Percentiles rank a stretch among this genome's conserved stretches.
Evolutionary conservation across 2,888 invertebrate genomes (phyloP).

Genomic region (Drosophila sordidapex): DNA sequence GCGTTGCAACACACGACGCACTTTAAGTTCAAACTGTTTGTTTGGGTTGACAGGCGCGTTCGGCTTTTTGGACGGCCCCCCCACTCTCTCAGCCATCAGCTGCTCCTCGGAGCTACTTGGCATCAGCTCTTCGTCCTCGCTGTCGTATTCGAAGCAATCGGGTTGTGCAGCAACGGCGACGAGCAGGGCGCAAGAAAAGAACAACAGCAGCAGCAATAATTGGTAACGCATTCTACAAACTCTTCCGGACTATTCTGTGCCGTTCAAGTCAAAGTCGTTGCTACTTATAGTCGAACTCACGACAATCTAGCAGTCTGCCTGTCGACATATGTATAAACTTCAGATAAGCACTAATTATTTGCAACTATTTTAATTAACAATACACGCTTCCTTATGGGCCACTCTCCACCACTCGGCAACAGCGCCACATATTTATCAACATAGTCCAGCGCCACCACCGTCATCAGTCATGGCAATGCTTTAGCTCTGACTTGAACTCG

Average conservation of each 20-base stretch:
- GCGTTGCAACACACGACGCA: slow-evolving; percentile 7
- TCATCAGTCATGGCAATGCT: slow-evolving; percentile 87
- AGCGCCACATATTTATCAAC: slow-evolving; percentile 91
- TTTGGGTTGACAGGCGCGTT: neutral
- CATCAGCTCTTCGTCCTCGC: neutral
- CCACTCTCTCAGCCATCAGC: neutral
- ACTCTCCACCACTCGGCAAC: slow-evolving; percentile 86
- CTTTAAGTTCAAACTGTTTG: neutral
- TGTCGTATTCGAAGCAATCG: neutral
- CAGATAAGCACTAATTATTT: slow-evolving; percentile 45
- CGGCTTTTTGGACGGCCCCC: neutral
- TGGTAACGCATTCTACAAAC: slow-evolving; percentile 18
- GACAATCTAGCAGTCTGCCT: neutral
- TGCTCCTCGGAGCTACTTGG: neutral
- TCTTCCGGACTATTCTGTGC: neutral
- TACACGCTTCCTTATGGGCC: slow-evolving; percentile 21
- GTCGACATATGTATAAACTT: neutral
- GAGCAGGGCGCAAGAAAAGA: slow-evolving; percentile 16
- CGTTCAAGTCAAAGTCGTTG: neutral
- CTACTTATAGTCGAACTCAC: slow-evolving; percentile 30
- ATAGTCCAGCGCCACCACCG: slow-evolving; percentile 85
- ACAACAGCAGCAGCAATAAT: slow-evolving; percentile 6
- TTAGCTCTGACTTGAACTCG: slow-evolving; percentile 86
- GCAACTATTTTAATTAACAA: slow-evolving; percentile 41
- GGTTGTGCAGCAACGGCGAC: neutral